Base-by-base conservation (phyloP, 2,797 vertebrate species). In the Sandelia bainsii region DNA sequence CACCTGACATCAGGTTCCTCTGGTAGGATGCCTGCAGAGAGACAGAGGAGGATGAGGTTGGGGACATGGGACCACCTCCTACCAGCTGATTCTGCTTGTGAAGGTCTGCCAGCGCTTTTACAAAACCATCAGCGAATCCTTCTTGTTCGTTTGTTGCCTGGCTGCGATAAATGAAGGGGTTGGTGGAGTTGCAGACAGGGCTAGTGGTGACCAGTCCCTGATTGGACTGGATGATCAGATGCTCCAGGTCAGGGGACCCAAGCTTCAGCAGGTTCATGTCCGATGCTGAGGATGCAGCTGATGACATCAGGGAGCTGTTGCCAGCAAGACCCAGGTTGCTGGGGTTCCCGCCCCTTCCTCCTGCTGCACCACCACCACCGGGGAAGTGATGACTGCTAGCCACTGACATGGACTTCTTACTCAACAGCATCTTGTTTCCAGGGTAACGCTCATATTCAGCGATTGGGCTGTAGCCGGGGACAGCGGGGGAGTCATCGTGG, bases 21-120 rank as follows among this genome's bases (percentile, higher is more conserved):
- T 94, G 93, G 85, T 95, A 95, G 5, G 95, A 90, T 0, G 90
- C 90, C 67, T 94, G 93, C 56, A 93, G 72, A 57, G 94, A 92
- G 32, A 69, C 64, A 0, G 81, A 69, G 34, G 94, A 92, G 42
- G 93, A 93, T 0, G 94, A 92, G 0, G 93, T 84, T 0, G 95
- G 95, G 1, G 95, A 94, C 80, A 94, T 91, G 22, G 94, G 89
- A 1, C 88, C 87, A 0, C 82, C 75, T 17, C 95, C 95, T 3
- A 96, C 86, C 39, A 97, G 87, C 89, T 97, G 96, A 85, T 96
- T 97, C 90, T 97, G 96, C 87, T 97, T 96, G 90, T 97, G 95
- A 34, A 97, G 92, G 77, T 97, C 96, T 0, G 96, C 96, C 57
- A 97, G 87, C 0, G 96, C 96, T 82, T 96, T 96, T 22, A 96